Evolutionary conservation across 2,797 vertebrate genomes (phyloP).

Genomic region (Platyrinchus mystaceus): DNA sequence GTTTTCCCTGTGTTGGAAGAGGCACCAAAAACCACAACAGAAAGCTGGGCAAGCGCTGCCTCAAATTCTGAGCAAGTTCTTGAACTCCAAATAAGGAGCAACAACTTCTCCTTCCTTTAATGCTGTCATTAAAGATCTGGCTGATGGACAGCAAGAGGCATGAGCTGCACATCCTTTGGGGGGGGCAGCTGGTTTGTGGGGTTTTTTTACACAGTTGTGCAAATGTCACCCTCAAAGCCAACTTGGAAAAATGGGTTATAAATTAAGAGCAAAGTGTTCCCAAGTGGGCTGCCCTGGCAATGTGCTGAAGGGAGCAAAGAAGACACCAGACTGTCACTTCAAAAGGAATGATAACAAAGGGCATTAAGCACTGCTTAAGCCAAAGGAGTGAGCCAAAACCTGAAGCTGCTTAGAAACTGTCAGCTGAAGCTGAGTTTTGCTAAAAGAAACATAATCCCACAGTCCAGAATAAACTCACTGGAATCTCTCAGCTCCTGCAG

Average conservation of each 20-base stretch:
- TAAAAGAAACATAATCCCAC: not conserved
- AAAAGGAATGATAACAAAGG: not conserved
- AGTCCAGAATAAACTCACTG: not conserved
- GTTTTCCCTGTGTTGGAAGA: not conserved
- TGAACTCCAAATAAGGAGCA: not conserved
- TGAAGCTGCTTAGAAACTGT: not conserved
- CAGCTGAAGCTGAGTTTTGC: not conserved
- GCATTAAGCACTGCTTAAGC: not conserved
- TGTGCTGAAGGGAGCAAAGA: not conserved
- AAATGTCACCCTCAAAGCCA: not conserved
- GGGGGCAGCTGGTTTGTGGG: too few relatives aligned
- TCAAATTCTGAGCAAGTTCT: not conserved
- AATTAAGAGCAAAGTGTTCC: not conserved
- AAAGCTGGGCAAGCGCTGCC: not conserved
- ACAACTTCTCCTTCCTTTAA: not conserved
- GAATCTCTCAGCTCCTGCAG: not conserved
- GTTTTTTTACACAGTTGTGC: not conserved
- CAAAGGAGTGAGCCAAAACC: not conserved
- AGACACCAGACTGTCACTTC: not conserved
- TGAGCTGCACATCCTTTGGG: not conserved
- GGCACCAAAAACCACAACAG: not conserved
- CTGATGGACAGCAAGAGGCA: not conserved
- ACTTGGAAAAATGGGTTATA: not conserved
- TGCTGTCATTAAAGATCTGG: not conserved
- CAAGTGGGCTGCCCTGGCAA: not conserved